Conservation (phyloP, 1,140 invertebrate species). For the Meloidogyne chitwoodi region DNA sequence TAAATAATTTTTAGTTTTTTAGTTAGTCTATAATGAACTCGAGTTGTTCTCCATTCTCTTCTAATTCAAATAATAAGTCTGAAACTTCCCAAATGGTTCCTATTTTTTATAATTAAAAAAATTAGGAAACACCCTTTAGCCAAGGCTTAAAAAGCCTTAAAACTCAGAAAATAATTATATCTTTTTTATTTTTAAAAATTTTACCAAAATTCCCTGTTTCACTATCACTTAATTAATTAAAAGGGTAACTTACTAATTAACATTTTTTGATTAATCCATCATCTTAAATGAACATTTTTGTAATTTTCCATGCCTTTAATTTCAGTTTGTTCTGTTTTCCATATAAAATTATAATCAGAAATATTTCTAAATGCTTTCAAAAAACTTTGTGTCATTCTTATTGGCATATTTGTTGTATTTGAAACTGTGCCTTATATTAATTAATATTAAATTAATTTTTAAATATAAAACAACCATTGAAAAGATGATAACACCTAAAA, state of each 20-base stretch:
- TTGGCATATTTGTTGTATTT: slow-evolving; percentile 59
- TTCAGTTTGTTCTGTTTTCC: slow-evolving; percentile 52
- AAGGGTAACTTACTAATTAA: slow-evolving; percentile 48
- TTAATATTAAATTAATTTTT: neutral
- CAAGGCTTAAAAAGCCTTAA: no score
- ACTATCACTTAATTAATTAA: no score
- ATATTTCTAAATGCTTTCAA: slow-evolving; percentile 54
- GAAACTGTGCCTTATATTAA: slow-evolving; percentile 60
- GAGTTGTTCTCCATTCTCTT: no score
- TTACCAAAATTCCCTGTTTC: no score
- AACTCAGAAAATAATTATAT: no score
- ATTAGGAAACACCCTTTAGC: neutral
- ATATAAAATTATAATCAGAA: slow-evolving; percentile 49
- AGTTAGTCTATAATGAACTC: no score
- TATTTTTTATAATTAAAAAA: no score
- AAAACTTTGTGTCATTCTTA: slow-evolving; percentile 50
- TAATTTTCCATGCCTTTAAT: slow-evolving; percentile 37
- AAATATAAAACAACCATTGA: slow-evolving; percentile 31
- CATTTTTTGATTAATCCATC: slow-evolving; percentile 59
- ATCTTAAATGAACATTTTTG: slow-evolving; percentile 49
- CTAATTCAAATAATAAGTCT: no score
- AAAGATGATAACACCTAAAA: slow-evolving; percentile 51
- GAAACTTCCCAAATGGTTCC: neutral
- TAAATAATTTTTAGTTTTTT: no score
- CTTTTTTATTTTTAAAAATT: no score